These are phyloP conservation scores for Lasioglossum vierecki DNA, from an alignment of 2,888 invertebrate species.

Conservation along the genomic window DNA sequence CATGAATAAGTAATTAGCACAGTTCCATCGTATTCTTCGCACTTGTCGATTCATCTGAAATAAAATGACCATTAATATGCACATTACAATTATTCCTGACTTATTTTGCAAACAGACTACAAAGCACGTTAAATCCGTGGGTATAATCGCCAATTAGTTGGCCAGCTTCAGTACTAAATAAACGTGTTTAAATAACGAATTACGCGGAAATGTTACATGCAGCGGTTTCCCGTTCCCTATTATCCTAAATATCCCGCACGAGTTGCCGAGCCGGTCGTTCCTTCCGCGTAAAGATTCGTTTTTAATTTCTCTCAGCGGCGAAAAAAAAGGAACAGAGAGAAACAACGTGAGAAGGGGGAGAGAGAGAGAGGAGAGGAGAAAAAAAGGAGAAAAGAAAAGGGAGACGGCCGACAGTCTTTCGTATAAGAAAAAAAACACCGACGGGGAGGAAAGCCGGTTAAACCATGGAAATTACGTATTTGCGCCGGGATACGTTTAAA, in stretches of 20 bases:
- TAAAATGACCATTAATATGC: not conserved
- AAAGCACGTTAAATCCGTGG: not conserved
- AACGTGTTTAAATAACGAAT: constrained; percentile 66
- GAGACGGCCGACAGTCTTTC: not conserved
- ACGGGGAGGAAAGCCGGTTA: constrained; percentile 27
- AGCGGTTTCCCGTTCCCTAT: constrained; percentile 26
- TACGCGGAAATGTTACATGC: constrained; percentile 54
- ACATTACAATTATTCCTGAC: not conserved
- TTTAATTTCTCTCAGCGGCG: constrained; percentile 49
- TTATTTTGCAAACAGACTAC: not conserved
- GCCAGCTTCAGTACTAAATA: constrained; percentile 55
- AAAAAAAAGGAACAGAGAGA: not conserved
- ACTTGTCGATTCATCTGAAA: not conserved
- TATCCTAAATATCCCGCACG: constrained; percentile 44
- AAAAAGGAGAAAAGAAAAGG: not conserved
- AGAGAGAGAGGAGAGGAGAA: not conserved
- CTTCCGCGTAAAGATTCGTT: constrained; percentile 51
- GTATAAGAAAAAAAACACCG: not conserved
- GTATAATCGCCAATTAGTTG: constrained; percentile 16
- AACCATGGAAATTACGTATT: constrained; percentile 66
- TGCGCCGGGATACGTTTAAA: constrained; percentile 60
- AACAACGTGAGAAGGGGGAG: not conserved
- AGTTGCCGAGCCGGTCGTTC: constrained; percentile 23
- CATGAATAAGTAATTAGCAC: not conserved
- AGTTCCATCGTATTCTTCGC: not conserved